phyloP scores from a whole-genome alignment of 2,113 vertebrate genomes.

The Pterophyllum scalare region DNA sequence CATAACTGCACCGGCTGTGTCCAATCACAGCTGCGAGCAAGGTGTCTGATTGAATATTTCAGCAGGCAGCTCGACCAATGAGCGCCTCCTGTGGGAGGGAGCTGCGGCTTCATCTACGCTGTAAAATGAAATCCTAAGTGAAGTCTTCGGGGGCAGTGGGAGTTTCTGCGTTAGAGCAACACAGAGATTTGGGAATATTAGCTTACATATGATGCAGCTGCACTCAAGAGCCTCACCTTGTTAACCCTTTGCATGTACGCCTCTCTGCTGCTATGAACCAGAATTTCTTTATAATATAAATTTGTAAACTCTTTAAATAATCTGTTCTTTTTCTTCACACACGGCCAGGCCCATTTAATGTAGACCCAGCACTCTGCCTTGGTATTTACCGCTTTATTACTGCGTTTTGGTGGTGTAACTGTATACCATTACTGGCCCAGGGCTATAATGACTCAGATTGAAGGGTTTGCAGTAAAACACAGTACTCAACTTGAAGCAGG shows the following conservation, averaged over 20 bases:
- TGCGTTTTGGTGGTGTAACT: conserved; percentile 71
- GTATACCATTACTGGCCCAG: conserved; percentile 75
- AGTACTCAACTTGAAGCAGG: conserved; percentile 30
- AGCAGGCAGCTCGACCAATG: conserved; percentile 69
- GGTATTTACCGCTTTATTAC: conserved; percentile 78
- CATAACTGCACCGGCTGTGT: conserved; percentile 79
- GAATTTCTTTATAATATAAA: conserved; percentile 21
- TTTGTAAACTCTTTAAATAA: conserved; percentile 29
- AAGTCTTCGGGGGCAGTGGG: conserved; percentile 19
- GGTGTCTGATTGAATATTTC: conserved; percentile 76
- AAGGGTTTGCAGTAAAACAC: conserved; percentile 68
- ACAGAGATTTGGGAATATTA: conserved; percentile 53
- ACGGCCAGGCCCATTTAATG: conserved; percentile 34
- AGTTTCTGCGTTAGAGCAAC: conserved; percentile 48
- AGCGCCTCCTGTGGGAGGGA: conserved; percentile 53
- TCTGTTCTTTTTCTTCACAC: conserved; percentile 14
- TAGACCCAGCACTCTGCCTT: conserved; percentile 37
- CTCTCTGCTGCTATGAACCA: background rate
- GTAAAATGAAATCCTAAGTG: conserved; percentile 51
- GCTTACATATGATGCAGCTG: conserved; percentile 46
- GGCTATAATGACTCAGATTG: conserved; percentile 78
- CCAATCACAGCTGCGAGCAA: conserved; percentile 77
- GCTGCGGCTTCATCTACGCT: conserved; percentile 37
- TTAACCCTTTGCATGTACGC: conserved; percentile 53
- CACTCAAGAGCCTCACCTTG: conserved; percentile 49